Conservation (phyloP, 2,797 vertebrate species). For the Clarias fuscus region DNA sequence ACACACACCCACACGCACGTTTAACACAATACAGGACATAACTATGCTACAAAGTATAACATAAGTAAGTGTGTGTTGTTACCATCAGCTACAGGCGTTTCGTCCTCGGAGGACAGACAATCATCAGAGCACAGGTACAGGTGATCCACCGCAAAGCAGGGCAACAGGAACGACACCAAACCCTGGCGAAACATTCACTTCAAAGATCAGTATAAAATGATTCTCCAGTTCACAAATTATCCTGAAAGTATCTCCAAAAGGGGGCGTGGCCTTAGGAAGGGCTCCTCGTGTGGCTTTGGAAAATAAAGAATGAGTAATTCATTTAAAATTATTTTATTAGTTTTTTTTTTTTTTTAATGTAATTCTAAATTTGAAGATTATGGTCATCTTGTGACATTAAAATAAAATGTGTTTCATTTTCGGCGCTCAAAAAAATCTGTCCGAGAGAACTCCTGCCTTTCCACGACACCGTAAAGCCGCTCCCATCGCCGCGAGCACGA, state of each 20-base stretch:
- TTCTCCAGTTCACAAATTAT: neutral
- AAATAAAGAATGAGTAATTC: no score
- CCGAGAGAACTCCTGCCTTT: neutral
- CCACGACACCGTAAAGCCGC: neutral
- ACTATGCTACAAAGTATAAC: neutral
- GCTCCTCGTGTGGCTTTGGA: no score
- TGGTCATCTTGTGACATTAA: no score
- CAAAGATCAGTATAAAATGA: neutral
- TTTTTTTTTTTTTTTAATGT: no score
- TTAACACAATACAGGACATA: neutral
- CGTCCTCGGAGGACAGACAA: conserved; percentile 84
- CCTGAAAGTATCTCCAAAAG: neutral
- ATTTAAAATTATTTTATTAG: no score
- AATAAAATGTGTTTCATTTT: no score
- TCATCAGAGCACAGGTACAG: conserved; percentile 89
- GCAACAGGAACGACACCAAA: conserved; percentile 86
- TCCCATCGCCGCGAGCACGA: neutral
- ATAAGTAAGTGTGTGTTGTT: neutral
- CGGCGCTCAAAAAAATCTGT: no score
- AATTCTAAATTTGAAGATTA: no score
- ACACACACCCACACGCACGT: conserved; percentile 23
- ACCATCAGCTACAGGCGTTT: conserved; percentile 83
- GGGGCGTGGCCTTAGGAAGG: neutral
- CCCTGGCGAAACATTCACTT: conserved; percentile 70
- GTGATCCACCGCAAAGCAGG: conserved; percentile 90